Percentiles rank a stretch among this genome's conserved stretches.
These are phyloP conservation scores for Lepus americanus DNA, from an alignment of 2,113 vertebrate genomes.

Conservation along the genomic window DNA sequence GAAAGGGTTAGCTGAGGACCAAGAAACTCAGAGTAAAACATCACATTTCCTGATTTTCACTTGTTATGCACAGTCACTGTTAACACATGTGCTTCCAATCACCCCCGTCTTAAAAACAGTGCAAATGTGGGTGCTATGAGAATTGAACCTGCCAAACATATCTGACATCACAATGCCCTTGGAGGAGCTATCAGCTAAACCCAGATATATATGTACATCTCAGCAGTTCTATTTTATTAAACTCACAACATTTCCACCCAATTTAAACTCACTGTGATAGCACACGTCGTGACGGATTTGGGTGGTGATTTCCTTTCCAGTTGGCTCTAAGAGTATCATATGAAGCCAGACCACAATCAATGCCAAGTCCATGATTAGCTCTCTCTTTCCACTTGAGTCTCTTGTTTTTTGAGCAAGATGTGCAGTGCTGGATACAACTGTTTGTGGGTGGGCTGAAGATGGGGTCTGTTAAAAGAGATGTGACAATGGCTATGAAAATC, in stretches of 20 bases:
- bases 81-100: conserved; percentile 80
- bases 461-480: conserved; percentile 34
- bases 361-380: conserved; percentile 76
- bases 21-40: conserved; percentile 49
- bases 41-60: conserved; percentile 62
- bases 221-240: conserved; percentile 77
- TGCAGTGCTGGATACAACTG: background rate
- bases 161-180: conserved; percentile 76
- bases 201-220: conserved; percentile 60
- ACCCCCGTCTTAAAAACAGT: conserved; percentile 55
- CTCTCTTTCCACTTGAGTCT: conserved; percentile 46
- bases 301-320: conserved; percentile 76
- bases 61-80: conserved; percentile 26
- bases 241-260: conserved; percentile 79
- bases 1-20: conserved; percentile 47
- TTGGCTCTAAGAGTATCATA: conserved; percentile 64
- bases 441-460: conserved; percentile 32
- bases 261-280: conserved; percentile 72
- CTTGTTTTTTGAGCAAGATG: conserved; percentile 59
- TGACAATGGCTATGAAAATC: conserved; percentile 70
- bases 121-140: conserved; percentile 73
- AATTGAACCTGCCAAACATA: conserved; percentile 72
- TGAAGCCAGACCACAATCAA: conserved; percentile 65
- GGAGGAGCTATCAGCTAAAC: conserved; percentile 65
- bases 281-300: conserved; percentile 54